Evolutionary conservation across 2,797 vertebrate species (phyloP), one percentile per base, ranked within the genome.

Genomic region (Hydrocynus forskahlii): DNA sequence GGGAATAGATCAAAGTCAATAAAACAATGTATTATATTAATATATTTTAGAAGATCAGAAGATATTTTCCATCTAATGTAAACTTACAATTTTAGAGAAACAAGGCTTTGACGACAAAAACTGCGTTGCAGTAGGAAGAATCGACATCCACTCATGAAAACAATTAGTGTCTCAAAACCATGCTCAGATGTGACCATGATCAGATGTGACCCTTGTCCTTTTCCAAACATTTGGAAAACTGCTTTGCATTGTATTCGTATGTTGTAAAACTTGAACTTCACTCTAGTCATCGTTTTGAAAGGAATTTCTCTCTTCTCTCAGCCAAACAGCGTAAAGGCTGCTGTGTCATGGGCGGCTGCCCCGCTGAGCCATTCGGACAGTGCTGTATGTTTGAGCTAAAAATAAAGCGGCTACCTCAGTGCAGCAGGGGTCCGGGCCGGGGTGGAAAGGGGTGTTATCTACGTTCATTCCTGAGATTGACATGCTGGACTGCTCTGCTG

Each of bases 281-380:
- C 55, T 6, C 3, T 62, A 29, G 59, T 29, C 23, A 29, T 35
- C 38, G 25, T 38, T 38, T 17, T 14, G 17, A 17, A 19, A 83
- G 50, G 40, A 54, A 35, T 70, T 23, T 12, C 64, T 4, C 19
- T 29, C n/a, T 70, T 66, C 72, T 71, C 12, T 63, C 23, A 64
- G 69, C 38, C 77, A 48, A 64, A 80, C 72, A 48, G 23, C 12
- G 5, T 71, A 57, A 55, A 60, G 21, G 17, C 64, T 71, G 77
- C 71, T 45, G 70, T 80, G 82, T 76, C 72, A 70, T 79, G 81
- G 75, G 81, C 83, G 78, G 62, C 73, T 76, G 76, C 79, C 69
- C 62, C 43, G 60, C 74, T 87, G 85, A 77, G 76, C 73, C 84
- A 78, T 38, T 78, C 76, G 79, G 86, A 82, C 70, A 78, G 50